Evolutionary conservation across 2,113 vertebrate species (phyloP).

Genomic region (Periophthalmodon schlosseri): DNA sequence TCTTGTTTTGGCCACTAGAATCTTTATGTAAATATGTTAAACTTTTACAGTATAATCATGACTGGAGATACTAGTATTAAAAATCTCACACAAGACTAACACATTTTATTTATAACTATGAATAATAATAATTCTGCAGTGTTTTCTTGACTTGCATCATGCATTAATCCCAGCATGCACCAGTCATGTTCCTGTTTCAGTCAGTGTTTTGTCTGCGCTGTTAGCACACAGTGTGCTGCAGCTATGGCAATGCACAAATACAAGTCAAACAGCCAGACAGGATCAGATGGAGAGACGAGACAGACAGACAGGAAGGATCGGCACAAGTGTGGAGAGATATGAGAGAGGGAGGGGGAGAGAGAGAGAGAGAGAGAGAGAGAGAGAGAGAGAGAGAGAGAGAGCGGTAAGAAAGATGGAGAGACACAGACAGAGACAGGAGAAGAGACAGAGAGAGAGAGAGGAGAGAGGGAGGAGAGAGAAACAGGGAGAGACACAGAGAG

Average conservation of each 20-base stretch:
- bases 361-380: no score
- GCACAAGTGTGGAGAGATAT: slow-evolving; percentile 28
- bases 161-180: slow-evolving; percentile 46
- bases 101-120: background rate
- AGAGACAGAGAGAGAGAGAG: no score
- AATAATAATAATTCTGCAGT: background rate
- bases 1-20: background rate
- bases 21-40: background rate
- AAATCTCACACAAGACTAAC: background rate
- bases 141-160: slow-evolving; percentile 4
- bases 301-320: slow-evolving; percentile 27
- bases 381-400: no score
- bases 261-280: slow-evolving; percentile 60
- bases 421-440: no score
- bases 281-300: slow-evolving; percentile 19
- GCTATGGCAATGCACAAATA: slow-evolving; percentile 73
- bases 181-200: slow-evolving; percentile 36
- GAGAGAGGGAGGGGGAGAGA: background rate
- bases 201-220: slow-evolving; percentile 26
- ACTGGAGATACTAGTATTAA: background rate
- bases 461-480: no score
- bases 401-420: no score
- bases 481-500: no score
- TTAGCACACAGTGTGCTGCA: slow-evolving; percentile 43
- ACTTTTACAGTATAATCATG: background rate